Base-by-base conservation (phyloP, 37 sponge, comb jelly and placozoan genomes). In the Spongilla lacustris region DNA sequence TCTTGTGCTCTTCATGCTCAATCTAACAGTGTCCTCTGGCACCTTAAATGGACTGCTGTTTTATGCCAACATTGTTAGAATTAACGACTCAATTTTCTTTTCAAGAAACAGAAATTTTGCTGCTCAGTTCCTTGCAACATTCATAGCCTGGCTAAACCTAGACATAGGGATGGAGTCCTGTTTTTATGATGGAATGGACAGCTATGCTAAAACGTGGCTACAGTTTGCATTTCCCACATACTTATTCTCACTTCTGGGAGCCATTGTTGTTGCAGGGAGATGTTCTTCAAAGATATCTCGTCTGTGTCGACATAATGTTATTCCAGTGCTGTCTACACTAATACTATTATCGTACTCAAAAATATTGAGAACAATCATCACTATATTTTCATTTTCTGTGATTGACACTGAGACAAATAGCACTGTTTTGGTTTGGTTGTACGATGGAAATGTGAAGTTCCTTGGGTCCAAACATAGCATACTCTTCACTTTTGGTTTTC, bases 11-110 rank as follows among this genome's bases (percentile, higher is more conserved):
- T 22, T 50, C 4, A 21, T 50, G 17, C 28, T 24, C 1, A 79
- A 79, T 66, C 36, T 50, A 19, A 82, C 83, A 41, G 74, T 82
- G 27, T 26, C 73, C 14, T 35, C 24, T 72, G 83, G 83, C 6
- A 72, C 74, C 23, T 34, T 87, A 17, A 80, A 80, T 73, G 87
- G 87, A 1, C 36, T 87, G 9, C 23, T 87, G 0, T 76, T 84
- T 21, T 84, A 76, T 66, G 77, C 77, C 22, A 84, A 84, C 77
- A 84, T 84, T 75, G 34, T 87, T 21, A 50, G 48, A 72, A 66
- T 50, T 13, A 87, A 80, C 50, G 67, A 46, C 3, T 34, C 71
- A 26, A 50, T 49, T 2, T 80, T 74, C 67, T 75, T 87, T 22
- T 73, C 75, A 4, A 8, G 8, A 10, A 8, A 46, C 8, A 8